Evolutionary conservation across 2,113 vertebrate genomes (phyloP).

Genomic region (Symphodus melops): DNA sequence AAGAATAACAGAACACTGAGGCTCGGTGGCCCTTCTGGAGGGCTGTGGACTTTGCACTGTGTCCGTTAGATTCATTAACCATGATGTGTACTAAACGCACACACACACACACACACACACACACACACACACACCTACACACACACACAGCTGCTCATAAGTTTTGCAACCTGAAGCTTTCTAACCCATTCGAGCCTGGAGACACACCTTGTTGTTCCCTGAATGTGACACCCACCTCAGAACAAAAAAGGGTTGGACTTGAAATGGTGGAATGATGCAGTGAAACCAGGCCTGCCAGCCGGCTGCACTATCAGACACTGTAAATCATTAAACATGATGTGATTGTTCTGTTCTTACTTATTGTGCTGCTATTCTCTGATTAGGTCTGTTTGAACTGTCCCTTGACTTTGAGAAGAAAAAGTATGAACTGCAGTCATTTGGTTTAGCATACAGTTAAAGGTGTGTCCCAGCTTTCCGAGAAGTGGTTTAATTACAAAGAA

Average conservation of each 20-base stretch:
- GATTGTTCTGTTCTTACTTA: not conserved
- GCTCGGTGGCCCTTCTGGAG: constrained; percentile 16
- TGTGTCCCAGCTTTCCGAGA: not conserved
- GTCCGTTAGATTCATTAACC: constrained; percentile 66
- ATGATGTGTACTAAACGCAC: constrained; percentile 8
- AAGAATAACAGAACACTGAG: not conserved
- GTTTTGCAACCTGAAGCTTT: constrained; percentile 42
- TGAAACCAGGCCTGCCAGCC: constrained; percentile 70
- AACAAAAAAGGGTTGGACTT: constrained; percentile 67
- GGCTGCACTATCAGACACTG: constrained; percentile 63
- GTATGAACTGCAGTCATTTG: too few relatives aligned
- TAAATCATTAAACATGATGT: constrained; percentile 68
- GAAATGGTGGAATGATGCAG: constrained; percentile 39
- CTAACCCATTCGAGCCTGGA: constrained; percentile 13
- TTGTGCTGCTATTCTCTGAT: not conserved
- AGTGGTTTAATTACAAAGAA: not conserved
- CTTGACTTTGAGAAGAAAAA: too few relatives aligned
- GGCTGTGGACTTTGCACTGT: constrained; percentile 75
- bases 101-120: constrained; percentile 1
- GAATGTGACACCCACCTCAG: constrained; percentile 55
- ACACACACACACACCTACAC: constrained; percentile 20
- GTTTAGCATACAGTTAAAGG: not conserved
- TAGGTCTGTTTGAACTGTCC: not conserved
- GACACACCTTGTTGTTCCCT: constrained; percentile 64
- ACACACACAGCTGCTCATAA: constrained; percentile 42